A percentile compares a stretch with the other conserved stretches of the same genome.
phyloP scores from a whole-genome alignment of 2,113 vertebrate genomes.

The Cisticola juncidis region DNA sequence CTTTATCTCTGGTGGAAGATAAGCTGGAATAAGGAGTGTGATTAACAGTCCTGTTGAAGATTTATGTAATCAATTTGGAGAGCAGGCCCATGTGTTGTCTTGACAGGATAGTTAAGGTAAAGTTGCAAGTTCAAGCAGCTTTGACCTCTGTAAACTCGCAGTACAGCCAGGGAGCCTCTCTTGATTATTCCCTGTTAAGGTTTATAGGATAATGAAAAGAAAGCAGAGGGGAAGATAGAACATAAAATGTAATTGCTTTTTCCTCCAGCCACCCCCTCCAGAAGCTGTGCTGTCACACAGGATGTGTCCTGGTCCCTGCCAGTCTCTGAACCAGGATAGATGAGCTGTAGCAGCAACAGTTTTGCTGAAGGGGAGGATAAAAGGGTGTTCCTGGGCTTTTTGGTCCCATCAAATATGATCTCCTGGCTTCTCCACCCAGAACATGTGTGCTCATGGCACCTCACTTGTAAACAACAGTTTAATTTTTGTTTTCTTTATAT shows the following conservation, averaged over 20 bases:
- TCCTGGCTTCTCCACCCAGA: neutral
- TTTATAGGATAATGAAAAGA: slow-evolving; percentile 37
- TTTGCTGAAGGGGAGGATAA: neutral
- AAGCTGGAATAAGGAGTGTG: slow-evolving; percentile 8
- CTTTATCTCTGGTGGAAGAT: slow-evolving; percentile 21
- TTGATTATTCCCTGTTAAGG: slow-evolving; percentile 10
- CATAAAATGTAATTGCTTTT: slow-evolving; percentile 34
- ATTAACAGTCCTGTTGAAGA: slow-evolving; percentile 6
- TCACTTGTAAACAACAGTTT: neutral
- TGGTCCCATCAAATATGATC: neutral
- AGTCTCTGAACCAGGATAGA: neutral
- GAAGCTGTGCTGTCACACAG: neutral
- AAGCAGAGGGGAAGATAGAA: neutral
- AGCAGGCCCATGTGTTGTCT: slow-evolving; percentile 7
- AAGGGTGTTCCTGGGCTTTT: neutral
- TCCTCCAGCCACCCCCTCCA: neutral
- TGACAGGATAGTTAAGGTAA: neutral
- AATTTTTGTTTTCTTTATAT: neutral
- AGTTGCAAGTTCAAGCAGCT: slow-evolving; percentile 23
- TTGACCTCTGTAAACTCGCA: slow-evolving; percentile 6
- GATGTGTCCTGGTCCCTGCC: neutral
- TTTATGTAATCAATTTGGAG: slow-evolving; percentile 20
- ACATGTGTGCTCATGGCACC: neutral
- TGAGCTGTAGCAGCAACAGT: neutral
- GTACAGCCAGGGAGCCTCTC: neutral